Conservation (phyloP, 2,797 vertebrate genomes). For the Ambastaia sidthimunki region DNA sequence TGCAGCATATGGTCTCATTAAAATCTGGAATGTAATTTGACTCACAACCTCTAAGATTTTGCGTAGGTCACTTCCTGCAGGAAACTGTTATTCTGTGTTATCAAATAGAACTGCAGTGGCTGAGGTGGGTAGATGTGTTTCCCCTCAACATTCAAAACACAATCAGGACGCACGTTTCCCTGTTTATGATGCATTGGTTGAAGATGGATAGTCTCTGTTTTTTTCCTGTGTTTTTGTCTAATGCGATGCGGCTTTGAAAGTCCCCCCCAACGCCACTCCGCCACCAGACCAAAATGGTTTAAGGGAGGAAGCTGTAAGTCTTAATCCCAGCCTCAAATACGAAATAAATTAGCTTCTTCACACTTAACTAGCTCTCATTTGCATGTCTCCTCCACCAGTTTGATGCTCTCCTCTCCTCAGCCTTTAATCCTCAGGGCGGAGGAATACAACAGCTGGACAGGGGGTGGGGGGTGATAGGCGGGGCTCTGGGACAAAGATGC, state of each 20-base stretch:
- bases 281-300: slow-evolving; percentile 28
- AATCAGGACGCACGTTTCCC: neutral
- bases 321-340: slow-evolving; percentile 86
- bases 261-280: slow-evolving; percentile 25
- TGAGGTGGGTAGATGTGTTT: slow-evolving; percentile 29
- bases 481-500: slow-evolving; percentile 59
- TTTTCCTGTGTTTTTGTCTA: slow-evolving; percentile 46
- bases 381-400: slow-evolving; percentile 78
- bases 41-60: slow-evolving; percentile 50
- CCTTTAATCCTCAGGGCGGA: slow-evolving; percentile 81
- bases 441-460: slow-evolving; percentile 66
- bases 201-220: slow-evolving; percentile 42
- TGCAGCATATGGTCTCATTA: slow-evolving; percentile 59
- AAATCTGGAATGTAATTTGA: slow-evolving; percentile 48
- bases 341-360: slow-evolving; percentile 92
- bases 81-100: slow-evolving; percentile 43
- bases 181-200: slow-evolving; percentile 48
- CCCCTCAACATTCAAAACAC: slow-evolving; percentile 34
- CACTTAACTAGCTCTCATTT: slow-evolving; percentile 89
- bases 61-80: slow-evolving; percentile 52
- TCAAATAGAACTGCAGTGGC: slow-evolving; percentile 44
- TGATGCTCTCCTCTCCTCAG: slow-evolving; percentile 74
- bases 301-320: slow-evolving; percentile 77
- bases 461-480: slow-evolving; percentile 21
- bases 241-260: slow-evolving; percentile 57